Conservation (phyloP, 2,888 invertebrate species). For the Rhingia campestris region DNA sequence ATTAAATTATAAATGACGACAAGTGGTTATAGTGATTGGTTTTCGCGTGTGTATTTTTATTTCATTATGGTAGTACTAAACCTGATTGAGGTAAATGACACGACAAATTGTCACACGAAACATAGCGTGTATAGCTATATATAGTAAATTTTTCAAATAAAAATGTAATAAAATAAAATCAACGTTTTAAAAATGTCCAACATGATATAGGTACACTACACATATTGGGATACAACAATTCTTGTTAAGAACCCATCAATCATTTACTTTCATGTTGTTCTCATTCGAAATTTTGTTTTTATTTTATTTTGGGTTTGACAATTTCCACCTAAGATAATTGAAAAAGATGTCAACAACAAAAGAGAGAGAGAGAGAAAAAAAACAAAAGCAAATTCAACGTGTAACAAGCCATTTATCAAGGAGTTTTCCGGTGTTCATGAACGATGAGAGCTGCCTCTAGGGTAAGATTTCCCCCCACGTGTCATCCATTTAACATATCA, state of each 20-base stretch:
- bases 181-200: too few species aligned
- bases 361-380: neutral
- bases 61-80: too few species aligned
- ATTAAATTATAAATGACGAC: too few species aligned
- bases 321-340: conserved; percentile 30
- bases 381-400: conserved; percentile 13
- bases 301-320: neutral
- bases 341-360: conserved; percentile 22
- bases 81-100: too few species aligned
- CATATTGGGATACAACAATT: too few species aligned
- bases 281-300: conserved; percentile 8
- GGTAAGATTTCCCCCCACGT: conserved; percentile 22
- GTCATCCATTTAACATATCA: neutral
- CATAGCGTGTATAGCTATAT: too few species aligned
- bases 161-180: too few species aligned
- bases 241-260: neutral
- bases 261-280: conserved; percentile 32
- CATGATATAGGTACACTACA: too few species aligned
- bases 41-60: too few species aligned
- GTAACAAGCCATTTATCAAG: conserved; percentile 62
- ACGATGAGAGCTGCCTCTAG: conserved; percentile 42
- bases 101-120: too few species aligned
- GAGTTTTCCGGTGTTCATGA: conserved; percentile 26
- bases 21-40: too few species aligned
- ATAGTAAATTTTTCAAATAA: too few species aligned